Evolutionary conservation across 2,113 vertebrate genomes (phyloP).

Genomic region (Puntigrus tetrazona): DNA sequence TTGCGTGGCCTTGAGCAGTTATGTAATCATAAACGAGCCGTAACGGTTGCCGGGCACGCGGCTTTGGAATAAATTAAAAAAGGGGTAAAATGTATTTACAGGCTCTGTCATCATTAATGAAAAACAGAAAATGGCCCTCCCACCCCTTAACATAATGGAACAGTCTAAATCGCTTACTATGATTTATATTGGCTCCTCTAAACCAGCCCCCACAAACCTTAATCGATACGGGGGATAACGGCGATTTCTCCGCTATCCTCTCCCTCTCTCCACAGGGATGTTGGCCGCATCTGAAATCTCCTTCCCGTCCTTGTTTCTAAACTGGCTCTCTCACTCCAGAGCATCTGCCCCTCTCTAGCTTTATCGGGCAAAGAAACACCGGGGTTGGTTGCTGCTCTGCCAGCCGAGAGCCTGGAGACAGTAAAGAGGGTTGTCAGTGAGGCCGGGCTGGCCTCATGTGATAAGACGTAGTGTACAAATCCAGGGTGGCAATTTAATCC

Average conservation of each 20-base stretch:
- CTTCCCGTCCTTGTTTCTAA: constrained; percentile 7
- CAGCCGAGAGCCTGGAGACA: constrained; percentile 46
- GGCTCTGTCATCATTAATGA: constrained; percentile 60
- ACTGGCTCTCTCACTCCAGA: background rate
- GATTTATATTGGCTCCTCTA: constrained; percentile 36
- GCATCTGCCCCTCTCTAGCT: constrained; percentile 27
- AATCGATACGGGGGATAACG: constrained; percentile 11
- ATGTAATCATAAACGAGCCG: constrained; percentile 58
- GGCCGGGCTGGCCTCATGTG: constrained; percentile 54
- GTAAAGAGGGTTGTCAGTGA: constrained; percentile 50
- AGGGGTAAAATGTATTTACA: constrained; percentile 50
- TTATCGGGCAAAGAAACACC: constrained; percentile 47
- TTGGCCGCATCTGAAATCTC: constrained; percentile 11
- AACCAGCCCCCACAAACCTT: background rate
- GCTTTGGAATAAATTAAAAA: constrained; percentile 49
- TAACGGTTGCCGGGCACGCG: constrained; percentile 38
- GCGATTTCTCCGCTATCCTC: constrained; percentile 15
- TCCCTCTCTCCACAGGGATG: background rate
- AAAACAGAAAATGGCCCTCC: constrained; percentile 55
- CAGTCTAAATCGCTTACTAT: constrained; percentile 53
- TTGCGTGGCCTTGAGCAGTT: constrained; percentile 38
- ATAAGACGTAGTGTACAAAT: constrained; percentile 58
- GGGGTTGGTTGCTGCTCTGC: constrained; percentile 45
- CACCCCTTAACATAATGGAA: constrained; percentile 63
- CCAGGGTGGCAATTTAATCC: constrained; percentile 57